Conservation (phyloP, 2,797 vertebrate species). For the Danio kyathit region DNA sequence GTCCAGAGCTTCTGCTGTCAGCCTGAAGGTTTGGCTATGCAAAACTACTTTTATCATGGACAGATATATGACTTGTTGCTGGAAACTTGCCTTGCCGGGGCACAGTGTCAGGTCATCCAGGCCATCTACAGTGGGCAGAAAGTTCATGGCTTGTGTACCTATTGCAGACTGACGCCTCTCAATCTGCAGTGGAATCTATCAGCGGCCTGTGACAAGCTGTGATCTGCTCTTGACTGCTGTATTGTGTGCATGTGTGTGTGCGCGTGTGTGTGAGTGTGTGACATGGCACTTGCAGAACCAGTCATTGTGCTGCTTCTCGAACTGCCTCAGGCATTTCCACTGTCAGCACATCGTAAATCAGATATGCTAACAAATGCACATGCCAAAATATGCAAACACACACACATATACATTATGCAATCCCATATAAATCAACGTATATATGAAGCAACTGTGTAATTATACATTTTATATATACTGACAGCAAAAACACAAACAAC, state of each 20-base stretch:
- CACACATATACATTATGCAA: not conserved
- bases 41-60: not conserved
- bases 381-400: constrained; percentile 54
- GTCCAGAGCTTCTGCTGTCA: too few species aligned
- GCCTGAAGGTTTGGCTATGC: too few species aligned
- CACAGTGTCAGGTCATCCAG: not conserved
- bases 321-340: constrained; percentile 37
- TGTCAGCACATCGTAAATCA: constrained; percentile 54
- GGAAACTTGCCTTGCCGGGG: constrained; percentile 7
- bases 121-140: constrained; percentile 19
- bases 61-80: not conserved
- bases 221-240: constrained; percentile 36
- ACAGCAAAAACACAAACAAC: not conserved
- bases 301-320: constrained; percentile 41
- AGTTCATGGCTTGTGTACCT: constrained; percentile 47
- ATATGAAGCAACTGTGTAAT: constrained; percentile 11
- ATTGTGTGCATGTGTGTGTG: not conserved
- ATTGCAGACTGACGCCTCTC: constrained; percentile 60
- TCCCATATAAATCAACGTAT: not conserved
- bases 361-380: constrained; percentile 43
- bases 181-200: constrained; percentile 61
- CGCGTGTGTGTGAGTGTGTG: not conserved
- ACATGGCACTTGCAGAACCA: constrained; percentile 25
- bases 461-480: not conserved
- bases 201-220: constrained; percentile 52